phyloP scores from a whole-genome alignment of 2,797 vertebrate species.

The Sebastes glaucus region DNA sequence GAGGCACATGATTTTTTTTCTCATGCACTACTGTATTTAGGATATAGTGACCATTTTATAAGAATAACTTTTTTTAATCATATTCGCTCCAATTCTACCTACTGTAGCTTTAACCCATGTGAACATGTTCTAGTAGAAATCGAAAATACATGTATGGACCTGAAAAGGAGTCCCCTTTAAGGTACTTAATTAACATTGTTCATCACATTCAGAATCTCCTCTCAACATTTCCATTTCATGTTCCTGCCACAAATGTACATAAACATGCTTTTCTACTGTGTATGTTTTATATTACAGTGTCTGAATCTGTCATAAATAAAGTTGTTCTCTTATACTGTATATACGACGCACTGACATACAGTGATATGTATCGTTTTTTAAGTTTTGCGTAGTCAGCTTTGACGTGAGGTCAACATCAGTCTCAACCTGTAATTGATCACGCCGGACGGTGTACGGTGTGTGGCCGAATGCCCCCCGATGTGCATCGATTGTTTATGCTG shows the following conservation, averaged over 20 bases:
- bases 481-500: conserved; percentile 39
- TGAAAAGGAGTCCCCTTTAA: not conserved
- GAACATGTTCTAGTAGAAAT: too few species aligned
- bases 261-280: not conserved
- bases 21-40: too few species aligned
- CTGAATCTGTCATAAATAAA: not conserved
- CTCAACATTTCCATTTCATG: not conserved
- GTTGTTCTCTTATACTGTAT: not conserved
- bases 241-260: not conserved
- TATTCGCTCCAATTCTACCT: too few species aligned
- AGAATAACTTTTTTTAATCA: too few species aligned
- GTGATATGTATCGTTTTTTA: not conserved
- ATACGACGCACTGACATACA: not conserved
- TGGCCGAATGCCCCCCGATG: not conserved
- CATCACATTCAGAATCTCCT: not conserved
- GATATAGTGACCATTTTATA: too few species aligned
- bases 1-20: too few species aligned
- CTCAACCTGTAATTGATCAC: conserved; percentile 20
- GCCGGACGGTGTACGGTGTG: not conserved
- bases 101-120: too few species aligned
- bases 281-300: too few species aligned
- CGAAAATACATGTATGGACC: too few species aligned
- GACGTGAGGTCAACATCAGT: not conserved
- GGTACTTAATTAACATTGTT: not conserved
- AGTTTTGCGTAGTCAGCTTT: conserved; percentile 31